A percentile compares a stretch with the other conserved stretches of the same genome.
These are phyloP conservation scores for Aleiodes testaceus DNA, from an alignment of 2,888 invertebrate genomes.

Conservation along the genomic window DNA sequence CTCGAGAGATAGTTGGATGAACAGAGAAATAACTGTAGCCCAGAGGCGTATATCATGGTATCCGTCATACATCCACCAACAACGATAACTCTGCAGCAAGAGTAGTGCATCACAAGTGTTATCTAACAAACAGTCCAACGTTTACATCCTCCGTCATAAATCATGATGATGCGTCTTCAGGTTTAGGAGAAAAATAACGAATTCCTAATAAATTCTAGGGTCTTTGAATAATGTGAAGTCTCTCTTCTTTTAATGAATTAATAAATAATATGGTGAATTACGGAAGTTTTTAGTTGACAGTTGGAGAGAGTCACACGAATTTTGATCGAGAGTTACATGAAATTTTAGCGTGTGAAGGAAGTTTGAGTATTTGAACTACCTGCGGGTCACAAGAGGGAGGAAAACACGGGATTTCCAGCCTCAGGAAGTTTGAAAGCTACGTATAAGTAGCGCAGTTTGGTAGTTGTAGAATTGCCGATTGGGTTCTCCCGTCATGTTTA, in stretches of 20 bases:
- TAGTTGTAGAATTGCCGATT: slow-evolving; percentile 2
- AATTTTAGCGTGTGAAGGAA: slow-evolving; percentile 13
- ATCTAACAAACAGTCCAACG: not conserved
- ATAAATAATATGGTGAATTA: not conserved
- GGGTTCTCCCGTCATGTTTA: not conserved
- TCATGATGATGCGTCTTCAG: slow-evolving; percentile 11
- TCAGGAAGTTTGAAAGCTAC: not conserved
- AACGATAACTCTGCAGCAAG: not conserved
- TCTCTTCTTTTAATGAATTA: not conserved
- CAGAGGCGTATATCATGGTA: slow-evolving; percentile 13
- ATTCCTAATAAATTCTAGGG: too few species aligned
- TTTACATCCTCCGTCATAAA: slow-evolving; percentile 4
- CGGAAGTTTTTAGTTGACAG: not conserved
- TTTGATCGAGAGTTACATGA: not conserved
- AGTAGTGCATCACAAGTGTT: not conserved
- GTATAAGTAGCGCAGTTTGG: not conserved
- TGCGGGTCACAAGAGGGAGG: not conserved
- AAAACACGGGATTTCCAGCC: not conserved
- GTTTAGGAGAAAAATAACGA: not conserved
- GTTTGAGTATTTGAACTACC: slow-evolving; percentile 7
- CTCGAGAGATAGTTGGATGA: not conserved
- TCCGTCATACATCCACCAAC: not conserved
- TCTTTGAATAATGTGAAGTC: too few species aligned
- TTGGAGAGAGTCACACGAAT: not conserved
- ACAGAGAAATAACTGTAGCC: slow-evolving; percentile 1